Conservation (phyloP, 2,113 vertebrate genomes). For the Eidolon helvum region DNA sequence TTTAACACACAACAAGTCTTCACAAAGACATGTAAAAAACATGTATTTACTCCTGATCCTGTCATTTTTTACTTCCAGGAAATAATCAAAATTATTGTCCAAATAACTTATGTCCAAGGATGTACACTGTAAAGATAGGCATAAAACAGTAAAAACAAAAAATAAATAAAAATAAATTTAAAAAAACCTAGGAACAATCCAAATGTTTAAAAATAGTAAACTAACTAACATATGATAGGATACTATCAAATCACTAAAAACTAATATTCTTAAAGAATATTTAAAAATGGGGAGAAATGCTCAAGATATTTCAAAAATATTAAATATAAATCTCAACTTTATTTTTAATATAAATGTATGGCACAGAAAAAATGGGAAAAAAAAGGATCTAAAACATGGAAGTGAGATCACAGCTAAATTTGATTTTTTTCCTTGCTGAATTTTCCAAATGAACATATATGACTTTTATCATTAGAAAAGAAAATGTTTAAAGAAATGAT, state of each 20-base stretch:
- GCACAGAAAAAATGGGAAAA: neutral
- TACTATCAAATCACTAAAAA: neutral
- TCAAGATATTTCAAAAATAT: conserved; percentile 4
- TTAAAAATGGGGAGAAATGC: conserved; percentile 18
- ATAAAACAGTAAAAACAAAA: neutral
- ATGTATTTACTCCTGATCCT: neutral
- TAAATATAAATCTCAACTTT: neutral
- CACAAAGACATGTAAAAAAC: neutral
- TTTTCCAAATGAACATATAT: neutral
- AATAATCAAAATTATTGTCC: conserved; percentile 2
- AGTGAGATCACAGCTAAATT: conserved; percentile 9
- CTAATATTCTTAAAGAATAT: neutral
- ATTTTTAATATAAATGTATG: conserved; percentile 5
- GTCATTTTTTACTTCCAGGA: neutral
- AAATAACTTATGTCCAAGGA: neutral
- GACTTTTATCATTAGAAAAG: neutral
- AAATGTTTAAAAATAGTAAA: conserved; percentile 13
- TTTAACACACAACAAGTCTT: neutral
- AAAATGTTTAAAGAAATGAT: neutral
- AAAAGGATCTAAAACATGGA: neutral
- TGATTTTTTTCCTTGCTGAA: conserved; percentile 5
- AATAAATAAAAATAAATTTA: too few species aligned
- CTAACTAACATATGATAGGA: neutral
- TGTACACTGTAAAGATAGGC: neutral
- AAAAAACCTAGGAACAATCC: neutral